These are phyloP conservation scores for Melanostoma scalare DNA, from an alignment of 2,888 invertebrate genomes.

Conservation along the genomic window DNA sequence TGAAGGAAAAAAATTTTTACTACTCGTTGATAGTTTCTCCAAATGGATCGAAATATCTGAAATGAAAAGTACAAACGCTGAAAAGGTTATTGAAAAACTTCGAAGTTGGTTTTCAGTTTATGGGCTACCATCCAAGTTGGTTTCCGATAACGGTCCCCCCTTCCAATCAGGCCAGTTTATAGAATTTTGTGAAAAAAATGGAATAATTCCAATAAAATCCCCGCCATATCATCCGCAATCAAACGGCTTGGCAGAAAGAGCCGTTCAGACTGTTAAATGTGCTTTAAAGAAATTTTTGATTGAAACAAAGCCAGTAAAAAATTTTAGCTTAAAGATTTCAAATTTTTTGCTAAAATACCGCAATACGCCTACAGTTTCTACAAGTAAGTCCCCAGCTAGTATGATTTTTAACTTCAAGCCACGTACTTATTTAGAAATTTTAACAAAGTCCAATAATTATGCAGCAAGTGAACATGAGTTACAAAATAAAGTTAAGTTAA, in stretches of 20 bases:
- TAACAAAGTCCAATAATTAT: background rate
- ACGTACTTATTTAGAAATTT: background rate
- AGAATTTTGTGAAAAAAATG: constrained; percentile 43
- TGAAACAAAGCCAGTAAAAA: background rate
- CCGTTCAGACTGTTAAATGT: constrained; percentile 28
- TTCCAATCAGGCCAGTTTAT: constrained; percentile 45
- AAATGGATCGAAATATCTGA: constrained; percentile 54
- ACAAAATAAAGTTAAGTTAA: background rate
- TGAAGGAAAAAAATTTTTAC: constrained; percentile 30
- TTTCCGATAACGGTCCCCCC: constrained; percentile 53
- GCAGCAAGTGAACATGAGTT: background rate
- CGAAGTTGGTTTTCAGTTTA: constrained; percentile 40
- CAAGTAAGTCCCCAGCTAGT: constrained; percentile 36
- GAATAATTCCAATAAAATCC: constrained; percentile 33
- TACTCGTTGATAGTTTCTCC: constrained; percentile 48
- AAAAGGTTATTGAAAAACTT: constrained; percentile 35
- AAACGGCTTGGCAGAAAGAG: constrained; percentile 28
- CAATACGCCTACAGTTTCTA: constrained; percentile 36
- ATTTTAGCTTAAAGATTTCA: background rate
- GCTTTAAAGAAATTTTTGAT: constrained; percentile 8
- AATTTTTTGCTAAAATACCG: constrained; percentile 24
- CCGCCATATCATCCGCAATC: constrained; percentile 53
- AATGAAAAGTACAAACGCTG: constrained; percentile 27
- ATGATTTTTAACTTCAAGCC: constrained; percentile 18
- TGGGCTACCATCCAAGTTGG: constrained; percentile 40